phyloP scores from a whole-genome alignment of 2,797 vertebrate genomes.

The Oryzias dopingdopingensis region DNA sequence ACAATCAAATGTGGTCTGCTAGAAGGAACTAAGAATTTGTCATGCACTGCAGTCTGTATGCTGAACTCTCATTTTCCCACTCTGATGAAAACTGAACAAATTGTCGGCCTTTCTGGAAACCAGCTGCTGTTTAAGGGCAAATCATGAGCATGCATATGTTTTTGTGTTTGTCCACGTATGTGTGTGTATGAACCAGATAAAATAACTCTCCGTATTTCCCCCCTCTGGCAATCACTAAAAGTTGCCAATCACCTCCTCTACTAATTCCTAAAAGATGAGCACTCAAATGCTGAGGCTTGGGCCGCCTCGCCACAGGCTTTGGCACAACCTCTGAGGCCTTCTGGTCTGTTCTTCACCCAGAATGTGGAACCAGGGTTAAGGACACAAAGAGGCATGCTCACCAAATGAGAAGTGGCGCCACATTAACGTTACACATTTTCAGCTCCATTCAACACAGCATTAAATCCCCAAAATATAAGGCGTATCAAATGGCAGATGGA shows the following conservation, averaged over 20 bases:
- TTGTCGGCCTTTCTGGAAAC: conserved; percentile 38
- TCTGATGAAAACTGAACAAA: conserved; percentile 56
- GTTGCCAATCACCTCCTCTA: conserved; percentile 57
- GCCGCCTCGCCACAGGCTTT: conserved; percentile 33
- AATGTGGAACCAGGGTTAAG: conserved; percentile 38
- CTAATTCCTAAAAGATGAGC: conserved; percentile 58
- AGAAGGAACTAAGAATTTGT: conserved; percentile 36
- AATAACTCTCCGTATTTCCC: conserved; percentile 37
- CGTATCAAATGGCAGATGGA: conserved; percentile 61
- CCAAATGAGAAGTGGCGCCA: conserved; percentile 65
- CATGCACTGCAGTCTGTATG: conserved; percentile 38
- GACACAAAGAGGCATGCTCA: conserved; percentile 56
- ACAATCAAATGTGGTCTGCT: conserved; percentile 39
- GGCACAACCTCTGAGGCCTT: conserved; percentile 43
- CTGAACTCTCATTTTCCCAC: conserved; percentile 39
- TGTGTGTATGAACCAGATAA: conserved; percentile 30
- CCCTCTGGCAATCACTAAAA: conserved; percentile 41
- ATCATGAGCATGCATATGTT: conserved; percentile 32
- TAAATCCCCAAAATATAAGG: conserved; percentile 51
- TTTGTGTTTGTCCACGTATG: conserved; percentile 16
- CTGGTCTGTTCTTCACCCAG: conserved; percentile 17
- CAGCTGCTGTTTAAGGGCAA: conserved; percentile 13
- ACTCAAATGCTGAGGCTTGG: conserved; percentile 35
- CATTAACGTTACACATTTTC: conserved; percentile 63
- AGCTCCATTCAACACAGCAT: conserved; percentile 65